These are phyloP conservation scores for Drosophila seclusa DNA, from an alignment of 2,888 invertebrate genomes.

Conservation along the genomic window DNA sequence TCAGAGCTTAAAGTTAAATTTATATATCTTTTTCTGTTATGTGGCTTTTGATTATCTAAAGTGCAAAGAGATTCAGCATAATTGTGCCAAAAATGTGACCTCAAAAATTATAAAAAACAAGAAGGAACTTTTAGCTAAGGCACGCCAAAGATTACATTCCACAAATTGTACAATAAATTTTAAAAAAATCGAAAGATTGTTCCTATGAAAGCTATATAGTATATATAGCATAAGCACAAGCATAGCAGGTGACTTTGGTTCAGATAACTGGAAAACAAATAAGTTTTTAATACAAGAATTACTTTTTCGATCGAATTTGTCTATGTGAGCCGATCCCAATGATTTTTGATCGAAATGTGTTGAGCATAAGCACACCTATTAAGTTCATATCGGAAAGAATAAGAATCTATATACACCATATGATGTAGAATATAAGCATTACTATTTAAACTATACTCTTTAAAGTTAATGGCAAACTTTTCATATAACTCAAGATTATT, in stretches of 20 bases:
- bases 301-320: background rate
- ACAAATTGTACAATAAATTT: background rate
- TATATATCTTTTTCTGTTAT: background rate
- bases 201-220: background rate
- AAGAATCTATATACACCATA: background rate
- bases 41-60: background rate
- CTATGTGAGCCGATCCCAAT: too few relatives aligned
- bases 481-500: too few relatives aligned
- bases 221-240: background rate
- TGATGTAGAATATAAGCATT: too few relatives aligned
- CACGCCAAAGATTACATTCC: background rate
- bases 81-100: background rate
- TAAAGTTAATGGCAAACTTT: too few relatives aligned
- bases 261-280: background rate
- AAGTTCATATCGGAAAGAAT: too few relatives aligned
- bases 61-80: background rate
- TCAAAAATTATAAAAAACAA: background rate
- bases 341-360: too few relatives aligned
- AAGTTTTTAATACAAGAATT: background rate
- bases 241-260: accelerated
- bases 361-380: too few relatives aligned
- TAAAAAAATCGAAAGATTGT: background rate
- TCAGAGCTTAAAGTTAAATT: background rate
- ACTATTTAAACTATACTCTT: too few relatives aligned
- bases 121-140: background rate